Base-by-base conservation (phyloP, 1,140 invertebrate genomes). In the Drosophila virilis region DNA sequence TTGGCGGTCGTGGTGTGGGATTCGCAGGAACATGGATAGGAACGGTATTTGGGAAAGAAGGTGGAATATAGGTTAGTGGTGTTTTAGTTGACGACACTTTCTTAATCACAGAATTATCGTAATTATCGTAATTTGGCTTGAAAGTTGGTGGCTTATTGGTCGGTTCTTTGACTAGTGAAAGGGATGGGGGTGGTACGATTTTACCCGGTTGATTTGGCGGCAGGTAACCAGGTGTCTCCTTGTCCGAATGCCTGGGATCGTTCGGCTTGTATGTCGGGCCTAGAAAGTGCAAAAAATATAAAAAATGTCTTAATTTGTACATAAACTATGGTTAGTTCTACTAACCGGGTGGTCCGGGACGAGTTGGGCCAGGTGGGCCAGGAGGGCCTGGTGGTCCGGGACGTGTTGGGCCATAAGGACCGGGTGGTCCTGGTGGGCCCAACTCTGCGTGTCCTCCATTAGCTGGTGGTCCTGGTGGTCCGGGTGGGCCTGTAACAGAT, bases 51-150 rank as follows among this genome's bases (percentile, higher is more conserved):
- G 89, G 89, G 70, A 74, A 58, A 86, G 80, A 91, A 91, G 81
- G 77, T 67, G 89, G 90, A 91, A 91, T 78, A 91, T 91, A 83
- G 61, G 90, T 91, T 91, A 91, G 77, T 91, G 75, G 78, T 72
- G 70, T 55, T 54, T 75, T 85, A 50, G 84, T 83, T 28, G 66
- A 80, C 38, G 76, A 43, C 15, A 61, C 64, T 80, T 78, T 78
- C 76, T 85, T 86, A 78, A 75, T 82, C 75, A 78, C 76, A 77
- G 68, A 70, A 69, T 81, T 83, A 88, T 90, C 82, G 57, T 90
- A 78, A 13, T 70, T 60, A 52, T 73, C 78, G 76, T 91, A 91
- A 82, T 89, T 88, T 60, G 85, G 78, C 61, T 80, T 86, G 60
- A 68, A 77, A 51, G 50, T 52, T 42, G 80, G 58, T 70, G 83